Conservation (phyloP, 2,888 invertebrate genomes). For the Pheosia tremula region DNA sequence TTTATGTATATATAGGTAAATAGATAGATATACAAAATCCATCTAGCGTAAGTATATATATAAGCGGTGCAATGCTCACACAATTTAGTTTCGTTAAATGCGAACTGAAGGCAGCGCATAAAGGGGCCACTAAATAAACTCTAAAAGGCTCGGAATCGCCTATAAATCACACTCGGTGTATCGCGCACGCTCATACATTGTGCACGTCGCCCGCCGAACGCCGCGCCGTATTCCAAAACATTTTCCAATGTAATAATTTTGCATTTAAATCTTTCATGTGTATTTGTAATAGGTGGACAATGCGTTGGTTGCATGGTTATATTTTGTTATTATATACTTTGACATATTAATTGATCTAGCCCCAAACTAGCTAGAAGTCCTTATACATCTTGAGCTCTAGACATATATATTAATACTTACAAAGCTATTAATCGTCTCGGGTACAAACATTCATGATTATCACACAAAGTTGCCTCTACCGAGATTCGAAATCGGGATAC, state of each 20-base stretch:
- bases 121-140: not conserved
- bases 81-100: not conserved
- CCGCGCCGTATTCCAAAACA: not conserved
- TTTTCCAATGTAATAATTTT: constrained; percentile 1
- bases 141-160: not conserved
- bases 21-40: too few relatives aligned
- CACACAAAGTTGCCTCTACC: too few relatives aligned
- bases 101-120: not conserved
- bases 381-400: not conserved
- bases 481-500: too few relatives aligned
- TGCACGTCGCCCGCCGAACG: not conserved
- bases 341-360: too few relatives aligned
- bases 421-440: too few relatives aligned
- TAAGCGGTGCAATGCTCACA: not conserved
- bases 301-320: too few relatives aligned
- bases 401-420: not conserved
- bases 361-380: too few relatives aligned
- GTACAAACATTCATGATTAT: too few relatives aligned
- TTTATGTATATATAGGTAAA: too few relatives aligned
- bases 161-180: constrained; percentile 5
- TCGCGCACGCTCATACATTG: not conserved
- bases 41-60: not conserved
- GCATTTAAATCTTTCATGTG: not conserved
- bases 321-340: too few relatives aligned
- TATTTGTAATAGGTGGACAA: too few relatives aligned